Conservation (phyloP, 2,797 vertebrate genomes). For the Trachurus trachurus region DNA sequence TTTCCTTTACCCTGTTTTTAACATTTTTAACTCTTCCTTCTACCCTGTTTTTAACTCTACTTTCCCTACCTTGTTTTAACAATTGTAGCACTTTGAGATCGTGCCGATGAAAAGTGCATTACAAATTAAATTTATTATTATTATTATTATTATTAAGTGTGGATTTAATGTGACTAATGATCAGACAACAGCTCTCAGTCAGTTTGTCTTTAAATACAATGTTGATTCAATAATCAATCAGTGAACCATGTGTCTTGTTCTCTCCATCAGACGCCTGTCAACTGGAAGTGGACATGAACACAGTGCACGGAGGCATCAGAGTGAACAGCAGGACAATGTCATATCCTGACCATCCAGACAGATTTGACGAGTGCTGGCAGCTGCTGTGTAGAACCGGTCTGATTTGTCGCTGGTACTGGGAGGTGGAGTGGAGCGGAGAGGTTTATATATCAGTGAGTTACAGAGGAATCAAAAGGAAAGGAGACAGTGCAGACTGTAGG, state of each 20-base stretch:
- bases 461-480: slow-evolving; percentile 36
- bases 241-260: background rate
- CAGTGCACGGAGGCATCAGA: background rate
- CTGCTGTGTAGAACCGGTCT: slow-evolving; percentile 16
- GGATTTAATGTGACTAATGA: no score
- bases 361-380: background rate
- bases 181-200: no score
- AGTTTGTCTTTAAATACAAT: no score
- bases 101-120: no score
- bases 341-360: background rate
- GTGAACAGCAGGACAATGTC: background rate
- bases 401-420: slow-evolving; percentile 49
- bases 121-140: no score
- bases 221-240: no score
- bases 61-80: no score
- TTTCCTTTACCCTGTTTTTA: no score
- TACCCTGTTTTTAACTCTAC: no score
- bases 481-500: background rate
- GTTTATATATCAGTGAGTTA: background rate
- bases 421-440: slow-evolving; percentile 13
- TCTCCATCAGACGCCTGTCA: slow-evolving; percentile 1
- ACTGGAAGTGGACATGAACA: background rate
- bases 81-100: no score
- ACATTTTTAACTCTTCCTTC: no score
- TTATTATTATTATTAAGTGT: no score